phyloP scores from a whole-genome alignment of 1,140 invertebrate genomes.

The Drosophila erecta region DNA sequence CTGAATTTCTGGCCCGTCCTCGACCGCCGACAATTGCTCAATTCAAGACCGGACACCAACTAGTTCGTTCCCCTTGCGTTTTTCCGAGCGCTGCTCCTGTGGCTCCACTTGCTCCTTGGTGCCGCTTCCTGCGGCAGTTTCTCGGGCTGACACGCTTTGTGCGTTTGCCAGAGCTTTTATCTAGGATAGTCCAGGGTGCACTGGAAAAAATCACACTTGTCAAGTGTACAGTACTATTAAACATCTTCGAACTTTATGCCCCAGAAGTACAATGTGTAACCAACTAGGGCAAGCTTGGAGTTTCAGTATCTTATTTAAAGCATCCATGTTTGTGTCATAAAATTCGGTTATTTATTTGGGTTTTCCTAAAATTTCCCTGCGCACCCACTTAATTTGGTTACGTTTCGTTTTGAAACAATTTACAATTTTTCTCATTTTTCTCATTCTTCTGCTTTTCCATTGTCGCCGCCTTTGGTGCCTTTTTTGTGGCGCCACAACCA shows the following conservation, averaged over 20 bases:
- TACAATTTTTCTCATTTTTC: conserved; percentile 39
- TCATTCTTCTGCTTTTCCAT: conserved; percentile 36
- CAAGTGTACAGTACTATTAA: no score
- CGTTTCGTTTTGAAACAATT: conserved; percentile 78
- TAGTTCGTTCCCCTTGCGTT: conserved; percentile 27
- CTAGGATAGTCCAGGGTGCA: conserved; percentile 21
- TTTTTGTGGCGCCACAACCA: conserved; percentile 24
- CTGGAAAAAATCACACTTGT: neutral
- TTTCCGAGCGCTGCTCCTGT: conserved; percentile 12
- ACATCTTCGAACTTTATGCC: no score
- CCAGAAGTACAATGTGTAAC: no score
- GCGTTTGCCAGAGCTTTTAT: conserved; percentile 47
- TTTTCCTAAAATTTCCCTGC: neutral
- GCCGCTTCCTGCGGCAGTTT: conserved; percentile 65
- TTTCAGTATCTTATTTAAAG: neutral
- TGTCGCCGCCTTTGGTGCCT: conserved; percentile 28
- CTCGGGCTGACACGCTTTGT: conserved; percentile 71
- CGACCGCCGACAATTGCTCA: conserved; percentile 70
- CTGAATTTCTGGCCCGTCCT: conserved; percentile 64
- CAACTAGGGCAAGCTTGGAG: no score
- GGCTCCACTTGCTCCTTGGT: conserved; percentile 29
- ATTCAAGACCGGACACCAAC: conserved; percentile 61
- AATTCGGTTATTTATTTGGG: no score
- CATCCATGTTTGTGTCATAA: no score
- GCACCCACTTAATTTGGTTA: conserved; percentile 69